These are phyloP conservation scores for Nesogale talazaci DNA, from an alignment of 2,113 vertebrate species.

Conservation along the genomic window DNA sequence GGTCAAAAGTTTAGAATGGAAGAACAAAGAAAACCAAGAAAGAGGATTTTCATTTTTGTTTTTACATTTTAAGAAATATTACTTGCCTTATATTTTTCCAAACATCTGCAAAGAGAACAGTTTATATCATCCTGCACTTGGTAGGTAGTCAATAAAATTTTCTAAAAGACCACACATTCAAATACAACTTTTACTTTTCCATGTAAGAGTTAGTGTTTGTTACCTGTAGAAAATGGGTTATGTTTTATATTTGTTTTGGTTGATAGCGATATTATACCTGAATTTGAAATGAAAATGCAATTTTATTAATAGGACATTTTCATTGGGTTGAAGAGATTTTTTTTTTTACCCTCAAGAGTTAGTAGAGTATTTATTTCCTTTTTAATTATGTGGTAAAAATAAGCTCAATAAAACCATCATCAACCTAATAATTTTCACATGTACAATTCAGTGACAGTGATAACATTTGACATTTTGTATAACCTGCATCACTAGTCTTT, in stretches of 20 bases:
- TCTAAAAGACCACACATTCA: not conserved
- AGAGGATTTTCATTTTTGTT: conserved; percentile 99
- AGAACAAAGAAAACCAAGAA: conserved; percentile 98
- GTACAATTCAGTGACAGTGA: not conserved
- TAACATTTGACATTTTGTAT: not conserved
- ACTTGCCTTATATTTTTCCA: conserved; percentile 98
- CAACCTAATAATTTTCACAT: not conserved
- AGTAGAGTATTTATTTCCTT: not conserved
- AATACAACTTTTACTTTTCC: conserved; percentile 29
- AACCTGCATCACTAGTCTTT: not conserved
- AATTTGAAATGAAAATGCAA: not conserved
- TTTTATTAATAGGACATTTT: not conserved
- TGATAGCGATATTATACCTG: not conserved
- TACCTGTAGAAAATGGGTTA: conserved; percentile 35
- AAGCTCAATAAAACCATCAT: not conserved
- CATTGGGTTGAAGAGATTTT: not conserved
- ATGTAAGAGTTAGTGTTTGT: conserved; percentile 3
- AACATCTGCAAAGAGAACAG: conserved; percentile 98
- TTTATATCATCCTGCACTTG: conserved; percentile 96
- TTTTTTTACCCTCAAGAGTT: not conserved
- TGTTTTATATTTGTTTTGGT: conserved; percentile 50
- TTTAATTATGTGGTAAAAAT: not conserved
- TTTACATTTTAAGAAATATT: conserved; percentile 98
- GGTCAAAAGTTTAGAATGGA: conserved; percentile 99
- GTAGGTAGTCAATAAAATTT: conserved; percentile 86